Conservation (phyloP, 2,888 invertebrate genomes). For the Mythimna loreyi region DNA sequence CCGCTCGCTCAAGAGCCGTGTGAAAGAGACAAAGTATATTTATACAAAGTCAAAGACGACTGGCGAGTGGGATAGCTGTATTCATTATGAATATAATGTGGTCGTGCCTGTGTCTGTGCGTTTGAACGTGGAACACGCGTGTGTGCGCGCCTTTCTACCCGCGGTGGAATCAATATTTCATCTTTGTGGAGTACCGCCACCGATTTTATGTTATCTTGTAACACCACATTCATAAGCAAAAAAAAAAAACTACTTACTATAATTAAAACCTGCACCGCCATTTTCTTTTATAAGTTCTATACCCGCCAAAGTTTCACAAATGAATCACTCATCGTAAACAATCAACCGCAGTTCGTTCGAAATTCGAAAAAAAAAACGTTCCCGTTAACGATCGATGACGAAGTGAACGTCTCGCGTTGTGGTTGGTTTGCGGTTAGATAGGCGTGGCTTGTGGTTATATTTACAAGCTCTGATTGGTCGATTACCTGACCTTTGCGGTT, state of each 20-base stretch:
- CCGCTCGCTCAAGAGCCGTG: constrained; percentile 81
- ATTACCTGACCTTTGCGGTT: constrained; percentile 91
- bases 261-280: not conserved
- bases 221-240: constrained; percentile 5
- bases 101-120: constrained; percentile 88
- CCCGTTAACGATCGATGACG: constrained; percentile 84
- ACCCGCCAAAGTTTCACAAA: constrained; percentile 50
- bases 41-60: constrained; percentile 91
- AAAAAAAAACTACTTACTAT: too few relatives aligned
- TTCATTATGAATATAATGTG: constrained; percentile 91
- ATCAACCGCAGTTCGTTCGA: constrained; percentile 68
- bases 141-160: constrained; percentile 83
- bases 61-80: constrained; percentile 90
- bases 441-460: constrained; percentile 92
- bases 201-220: constrained; percentile 67
- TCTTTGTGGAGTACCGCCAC: constrained; percentile 80
- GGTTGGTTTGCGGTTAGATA: constrained; percentile 92
- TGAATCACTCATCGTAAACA: constrained; percentile 70
- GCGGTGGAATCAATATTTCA: constrained; percentile 88
- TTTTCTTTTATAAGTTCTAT: constrained; percentile 30
- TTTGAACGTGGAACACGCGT: constrained; percentile 77
- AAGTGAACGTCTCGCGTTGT: constrained; percentile 89
- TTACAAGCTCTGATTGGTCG: constrained; percentile 91
- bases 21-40: constrained; percentile 88
- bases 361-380: constrained; percentile 83